Percentiles rank a stretch among this genome's conserved stretches.
Evolutionary conservation across 37 sponge, comb jelly and placozoan genomes (phyloP).

Genomic region (Aplysina aerophoba): DNA sequence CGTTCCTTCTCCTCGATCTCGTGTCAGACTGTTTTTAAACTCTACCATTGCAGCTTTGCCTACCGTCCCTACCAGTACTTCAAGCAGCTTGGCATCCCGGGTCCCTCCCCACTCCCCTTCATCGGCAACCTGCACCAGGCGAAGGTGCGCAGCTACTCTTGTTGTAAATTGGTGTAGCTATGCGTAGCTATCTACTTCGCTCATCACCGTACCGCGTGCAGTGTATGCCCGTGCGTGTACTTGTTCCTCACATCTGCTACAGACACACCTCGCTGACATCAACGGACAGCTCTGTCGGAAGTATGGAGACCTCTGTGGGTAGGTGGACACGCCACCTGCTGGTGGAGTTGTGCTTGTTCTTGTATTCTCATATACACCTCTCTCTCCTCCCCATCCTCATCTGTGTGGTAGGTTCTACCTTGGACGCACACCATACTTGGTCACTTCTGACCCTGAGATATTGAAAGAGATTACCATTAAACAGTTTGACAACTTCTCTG

Average conservation of each 20-base stretch:
- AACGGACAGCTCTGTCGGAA: neutral
- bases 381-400: too few species aligned
- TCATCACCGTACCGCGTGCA: too few species aligned
- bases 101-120: conserved; percentile 4
- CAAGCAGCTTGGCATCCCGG: conserved; percentile 1
- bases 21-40: too few species aligned
- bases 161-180: neutral
- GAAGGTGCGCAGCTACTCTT: too few species aligned
- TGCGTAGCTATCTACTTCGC: neutral
- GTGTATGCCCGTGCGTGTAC: too few species aligned
- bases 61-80: conserved; percentile 28
- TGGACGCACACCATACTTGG: neutral
- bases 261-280: neutral
- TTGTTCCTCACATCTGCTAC: neutral
- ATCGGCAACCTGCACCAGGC: neutral
- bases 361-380: too few species aligned
- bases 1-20: too few species aligned
- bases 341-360: too few species aligned
- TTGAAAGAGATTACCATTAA: neutral
- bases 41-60: neutral
- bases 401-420: conserved; percentile 3
- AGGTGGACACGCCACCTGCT: neutral
- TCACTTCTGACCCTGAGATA: conserved; percentile 4
- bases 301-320: conserved; percentile 17
- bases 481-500: neutral